Base-by-base conservation (phyloP, 2,113 vertebrate species). In the Lichenostomus cassidix region DNA sequence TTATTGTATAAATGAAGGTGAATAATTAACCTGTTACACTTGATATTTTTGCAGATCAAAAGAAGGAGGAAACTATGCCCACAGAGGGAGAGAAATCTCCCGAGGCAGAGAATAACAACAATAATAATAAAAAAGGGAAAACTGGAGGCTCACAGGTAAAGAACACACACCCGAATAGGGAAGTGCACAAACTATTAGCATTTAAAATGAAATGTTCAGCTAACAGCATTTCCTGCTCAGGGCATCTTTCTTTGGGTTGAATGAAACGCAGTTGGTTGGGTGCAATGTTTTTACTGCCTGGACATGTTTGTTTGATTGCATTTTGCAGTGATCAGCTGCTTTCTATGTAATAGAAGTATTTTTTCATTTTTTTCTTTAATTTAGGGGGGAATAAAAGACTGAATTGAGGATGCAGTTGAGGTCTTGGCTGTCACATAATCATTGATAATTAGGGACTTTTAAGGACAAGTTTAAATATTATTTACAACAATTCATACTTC, bases 1-100 rank as follows among this genome's bases (percentile, higher is more conserved):
- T 68, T 93, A 18, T 83, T 93, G 60, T 91, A 80, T 71, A 95
- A 85, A 92, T 89, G 90, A 89, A 89, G 67, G 75, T 95, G 92
- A 95, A 94, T 90, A 95, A 97, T 97, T 97, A 97, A 97, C 97
- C 95, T 97, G 97, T 97, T 97, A 97, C 97, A 90, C 94, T 95
- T 96, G 89, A 96, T 97, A 94, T 94, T 97, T 98, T 98, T 96
- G 90, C 98, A 99, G 99, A 99, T 98, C 99, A 98, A 97, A 99
- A 99, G 97, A 99, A 99, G 98, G 99, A 99, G 98, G 99, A 99
- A 98, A 98, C 98, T 98, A 99, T 99, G 99, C 98, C 99, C 98
- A 98, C 98, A 89, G 99, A 99, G 98, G 99, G 99, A 98, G 99
- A 99, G 97, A 99, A 99, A 98, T 97, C 98, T 96, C 98, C 98